Conservation (phyloP, 2,888 invertebrate genomes). For the Portevinia maculata region DNA sequence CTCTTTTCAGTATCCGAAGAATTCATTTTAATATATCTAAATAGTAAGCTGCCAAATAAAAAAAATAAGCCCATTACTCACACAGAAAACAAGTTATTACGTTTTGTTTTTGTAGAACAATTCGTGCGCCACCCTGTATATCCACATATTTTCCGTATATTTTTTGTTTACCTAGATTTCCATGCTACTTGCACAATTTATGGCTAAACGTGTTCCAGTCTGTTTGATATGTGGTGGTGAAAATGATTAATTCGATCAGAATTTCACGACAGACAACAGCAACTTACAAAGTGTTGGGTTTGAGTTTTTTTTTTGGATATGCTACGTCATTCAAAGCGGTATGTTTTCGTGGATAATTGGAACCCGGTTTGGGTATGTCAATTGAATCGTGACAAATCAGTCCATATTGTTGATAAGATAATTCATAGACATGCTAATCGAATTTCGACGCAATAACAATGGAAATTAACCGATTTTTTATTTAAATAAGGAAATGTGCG, state of each 20-base stretch:
- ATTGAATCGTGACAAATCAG: conserved; percentile 17
- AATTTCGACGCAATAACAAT: too few species aligned
- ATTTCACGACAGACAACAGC: neutral
- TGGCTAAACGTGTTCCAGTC: conserved; percentile 5
- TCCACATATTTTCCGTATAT: neutral
- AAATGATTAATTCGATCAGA: conserved; percentile 24
- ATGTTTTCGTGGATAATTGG: neutral
- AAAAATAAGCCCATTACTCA: too few species aligned
- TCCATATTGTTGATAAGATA: neutral
- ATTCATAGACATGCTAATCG: conserved; percentile 30
- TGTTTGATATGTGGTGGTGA: neutral
- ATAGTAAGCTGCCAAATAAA: too few species aligned
- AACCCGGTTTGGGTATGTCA: neutral
- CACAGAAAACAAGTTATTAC: too few species aligned
- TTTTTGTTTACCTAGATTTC: conserved; percentile 1
- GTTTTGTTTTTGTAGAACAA: conserved; percentile 6
- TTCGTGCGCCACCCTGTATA: conserved; percentile 3
- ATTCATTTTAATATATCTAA: too few species aligned
- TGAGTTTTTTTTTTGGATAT: neutral
- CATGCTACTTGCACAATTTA: neutral
- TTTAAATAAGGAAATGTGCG: neutral
- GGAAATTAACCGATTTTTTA: neutral
- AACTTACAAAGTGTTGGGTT: neutral
- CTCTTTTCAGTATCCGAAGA: too few species aligned
- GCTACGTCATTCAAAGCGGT: conserved; percentile 26